These are phyloP conservation scores for Dromius quadrimaculatus DNA, from an alignment of 2,888 invertebrate genomes.

Conservation along the genomic window DNA sequence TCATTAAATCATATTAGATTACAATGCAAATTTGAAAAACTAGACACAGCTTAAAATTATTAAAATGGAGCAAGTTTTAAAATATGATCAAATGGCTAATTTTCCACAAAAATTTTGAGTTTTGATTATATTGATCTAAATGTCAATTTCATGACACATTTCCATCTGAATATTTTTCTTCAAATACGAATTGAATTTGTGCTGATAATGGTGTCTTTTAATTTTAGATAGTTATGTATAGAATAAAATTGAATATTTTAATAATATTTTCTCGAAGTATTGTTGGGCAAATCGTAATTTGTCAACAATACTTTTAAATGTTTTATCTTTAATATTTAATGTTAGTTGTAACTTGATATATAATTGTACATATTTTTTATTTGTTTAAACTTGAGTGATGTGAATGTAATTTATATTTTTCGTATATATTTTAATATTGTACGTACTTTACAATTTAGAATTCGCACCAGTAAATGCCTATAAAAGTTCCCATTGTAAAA, in stretches of 20 bases:
- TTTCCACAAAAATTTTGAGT: too few species aligned
- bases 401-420: slow-evolving; percentile 61
- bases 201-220: slow-evolving; percentile 46
- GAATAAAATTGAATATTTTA: slow-evolving; percentile 24
- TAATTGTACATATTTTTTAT: slow-evolving; percentile 59
- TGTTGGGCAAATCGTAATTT: background rate
- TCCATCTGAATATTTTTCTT: slow-evolving; percentile 22
- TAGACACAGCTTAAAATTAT: too few species aligned
- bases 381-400: slow-evolving; percentile 59
- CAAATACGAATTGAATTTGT: slow-evolving; percentile 21
- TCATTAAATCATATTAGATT: too few species aligned
- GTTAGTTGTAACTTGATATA: slow-evolving; percentile 53
- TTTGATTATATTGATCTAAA: too few species aligned
- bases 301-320: slow-evolving; percentile 14
- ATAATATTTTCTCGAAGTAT: slow-evolving; percentile 28
- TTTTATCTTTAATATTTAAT: slow-evolving; percentile 45
- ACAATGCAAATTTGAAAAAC: too few species aligned
- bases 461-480: slow-evolving; percentile 49
- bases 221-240: slow-evolving; percentile 46
- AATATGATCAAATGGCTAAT: too few species aligned
- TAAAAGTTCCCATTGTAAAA: slow-evolving; percentile 43
- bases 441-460: slow-evolving; percentile 39
- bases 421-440: slow-evolving; percentile 56
- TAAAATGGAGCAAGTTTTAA: too few species aligned
- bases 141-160: background rate